These are phyloP conservation scores for Oryctes rhinoceros DNA, from an alignment of 1,140 invertebrate species.

Conservation along the genomic window DNA sequence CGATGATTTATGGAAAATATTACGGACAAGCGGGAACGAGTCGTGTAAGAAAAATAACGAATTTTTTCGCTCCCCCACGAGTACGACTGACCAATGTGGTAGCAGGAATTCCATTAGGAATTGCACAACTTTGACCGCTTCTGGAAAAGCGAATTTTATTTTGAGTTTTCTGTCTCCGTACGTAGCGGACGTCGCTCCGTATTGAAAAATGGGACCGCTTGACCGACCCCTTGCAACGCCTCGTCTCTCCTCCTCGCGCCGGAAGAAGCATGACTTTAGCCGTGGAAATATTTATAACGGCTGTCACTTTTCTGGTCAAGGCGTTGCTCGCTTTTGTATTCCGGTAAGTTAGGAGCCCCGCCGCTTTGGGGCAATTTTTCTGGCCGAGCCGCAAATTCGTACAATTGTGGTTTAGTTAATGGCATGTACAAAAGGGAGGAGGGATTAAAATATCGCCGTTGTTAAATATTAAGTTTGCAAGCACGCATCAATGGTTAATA, in stretches of 20 bases:
- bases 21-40: constrained; percentile 48
- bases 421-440: too few relatives aligned
- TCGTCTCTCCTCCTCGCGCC: background rate
- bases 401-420: too few relatives aligned
- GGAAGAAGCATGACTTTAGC: constrained; percentile 47
- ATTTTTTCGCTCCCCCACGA: constrained; percentile 48
- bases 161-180: constrained; percentile 47
- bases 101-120: constrained; percentile 50
- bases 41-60: constrained; percentile 51
- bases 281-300: constrained; percentile 56
- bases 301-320: constrained; percentile 54
- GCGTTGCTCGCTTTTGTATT: constrained; percentile 53
- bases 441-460: too few relatives aligned
- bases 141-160: constrained; percentile 49
- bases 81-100: constrained; percentile 46
- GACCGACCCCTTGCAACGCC: constrained; percentile 18
- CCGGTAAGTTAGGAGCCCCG: constrained; percentile 42
- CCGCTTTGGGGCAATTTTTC: constrained; percentile 44
- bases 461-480: too few relatives aligned
- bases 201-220: constrained; percentile 32
- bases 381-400: too few relatives aligned
- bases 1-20: constrained; percentile 59
- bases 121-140: constrained; percentile 50
- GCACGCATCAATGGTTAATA: too few relatives aligned
- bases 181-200: background rate